Conservation (phyloP, 2,797 vertebrate species). For the Rhinoraja longicauda region DNA sequence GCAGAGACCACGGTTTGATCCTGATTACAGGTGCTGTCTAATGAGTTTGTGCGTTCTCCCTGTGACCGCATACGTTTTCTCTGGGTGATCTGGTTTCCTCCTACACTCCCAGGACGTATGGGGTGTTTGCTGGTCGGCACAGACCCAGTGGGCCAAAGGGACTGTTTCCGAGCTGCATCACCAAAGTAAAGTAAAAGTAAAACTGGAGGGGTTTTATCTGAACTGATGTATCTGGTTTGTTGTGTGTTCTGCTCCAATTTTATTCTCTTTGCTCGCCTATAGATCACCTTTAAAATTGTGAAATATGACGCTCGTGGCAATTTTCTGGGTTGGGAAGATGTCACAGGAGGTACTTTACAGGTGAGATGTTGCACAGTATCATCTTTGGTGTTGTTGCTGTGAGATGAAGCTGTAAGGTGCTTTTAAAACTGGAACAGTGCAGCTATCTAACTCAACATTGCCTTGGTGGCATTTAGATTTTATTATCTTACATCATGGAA, state of each 20-base stretch:
- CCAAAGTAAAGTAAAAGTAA: no score
- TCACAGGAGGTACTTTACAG: slow-evolving; percentile 45
- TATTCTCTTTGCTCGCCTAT: not conserved
- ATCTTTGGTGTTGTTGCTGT: not conserved
- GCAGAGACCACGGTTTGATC: no score
- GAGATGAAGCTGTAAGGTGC: not conserved
- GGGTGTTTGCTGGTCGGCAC: no score
- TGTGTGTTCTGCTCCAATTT: not conserved
- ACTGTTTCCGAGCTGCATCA: no score
- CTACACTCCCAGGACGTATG: no score
- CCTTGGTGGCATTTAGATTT: not conserved
- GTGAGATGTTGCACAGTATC: slow-evolving; percentile 34
- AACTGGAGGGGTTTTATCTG: not conserved
- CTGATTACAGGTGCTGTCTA: no score
- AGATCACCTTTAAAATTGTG: slow-evolving; percentile 46
- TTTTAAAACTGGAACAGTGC: not conserved
- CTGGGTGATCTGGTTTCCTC: no score
- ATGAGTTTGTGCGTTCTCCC: no score
- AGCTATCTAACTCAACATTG: not conserved
- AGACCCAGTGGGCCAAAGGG: no score
- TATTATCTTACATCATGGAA: no score
- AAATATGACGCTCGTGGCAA: slow-evolving; percentile 44
- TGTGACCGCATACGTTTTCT: no score
- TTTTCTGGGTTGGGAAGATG: slow-evolving; percentile 48
- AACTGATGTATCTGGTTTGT: not conserved